Evolutionary conservation across 2,888 invertebrate genomes (phyloP).

Genomic region (Daptonema setosum): DNA sequence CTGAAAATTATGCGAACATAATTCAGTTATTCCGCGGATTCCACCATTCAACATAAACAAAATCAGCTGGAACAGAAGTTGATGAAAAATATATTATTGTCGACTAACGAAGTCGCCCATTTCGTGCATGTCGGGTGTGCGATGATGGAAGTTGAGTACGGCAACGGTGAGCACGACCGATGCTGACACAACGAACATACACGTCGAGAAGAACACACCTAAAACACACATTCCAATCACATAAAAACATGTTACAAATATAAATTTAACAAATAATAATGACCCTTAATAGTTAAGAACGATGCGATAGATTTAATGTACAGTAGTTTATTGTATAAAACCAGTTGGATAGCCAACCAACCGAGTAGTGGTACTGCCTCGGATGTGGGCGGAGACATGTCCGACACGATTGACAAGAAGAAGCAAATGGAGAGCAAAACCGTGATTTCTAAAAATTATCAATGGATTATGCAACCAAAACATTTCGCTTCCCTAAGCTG

Average conservation of each 20-base stretch:
- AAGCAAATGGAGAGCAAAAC: constrained; percentile 72
- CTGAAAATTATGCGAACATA: constrained; percentile 6
- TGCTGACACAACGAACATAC: constrained; percentile 16
- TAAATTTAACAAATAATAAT: background rate
- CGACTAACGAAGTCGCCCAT: constrained; percentile 10
- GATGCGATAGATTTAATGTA: too few species aligned
- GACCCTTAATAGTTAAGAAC: too few species aligned
- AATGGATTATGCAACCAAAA: background rate
- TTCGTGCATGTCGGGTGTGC: constrained; percentile 13
- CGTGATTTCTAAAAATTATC: constrained; percentile 22
- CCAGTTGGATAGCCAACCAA: constrained; percentile 27
- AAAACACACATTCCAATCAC: background rate
- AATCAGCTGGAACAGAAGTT: too few species aligned
- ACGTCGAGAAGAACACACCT: constrained; percentile 16
- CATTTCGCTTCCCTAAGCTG: background rate
- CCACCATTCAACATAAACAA: background rate
- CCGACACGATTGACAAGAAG: constrained; percentile 88
- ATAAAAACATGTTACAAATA: background rate
- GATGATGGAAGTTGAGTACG: constrained; percentile 15
- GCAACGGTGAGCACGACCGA: constrained; percentile 15
- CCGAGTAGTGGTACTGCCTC: constrained; percentile 98
- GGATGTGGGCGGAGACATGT: constrained; percentile 92
- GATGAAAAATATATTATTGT: too few species aligned
- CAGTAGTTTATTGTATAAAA: too few species aligned
- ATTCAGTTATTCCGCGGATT: background rate